Conservation (phyloP, 1,140 invertebrate species). For the Xylocopa sonorina region DNA sequence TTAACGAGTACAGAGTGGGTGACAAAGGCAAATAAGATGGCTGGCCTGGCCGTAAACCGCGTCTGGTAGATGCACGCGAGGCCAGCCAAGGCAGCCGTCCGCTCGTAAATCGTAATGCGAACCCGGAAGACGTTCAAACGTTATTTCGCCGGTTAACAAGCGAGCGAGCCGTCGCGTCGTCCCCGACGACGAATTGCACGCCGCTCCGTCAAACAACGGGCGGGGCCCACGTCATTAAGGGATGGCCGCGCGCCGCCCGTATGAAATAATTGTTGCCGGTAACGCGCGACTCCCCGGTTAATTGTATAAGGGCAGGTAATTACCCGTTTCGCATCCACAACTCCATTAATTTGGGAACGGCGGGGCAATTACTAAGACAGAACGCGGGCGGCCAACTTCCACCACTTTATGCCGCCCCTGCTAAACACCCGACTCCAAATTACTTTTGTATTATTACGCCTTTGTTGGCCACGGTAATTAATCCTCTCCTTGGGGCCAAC, state of each 20-base stretch:
- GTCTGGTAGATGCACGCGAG: slow-evolving; percentile 19
- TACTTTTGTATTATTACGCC: slow-evolving; percentile 44
- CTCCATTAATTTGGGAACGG: slow-evolving; percentile 58
- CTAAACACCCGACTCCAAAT: slow-evolving; percentile 53
- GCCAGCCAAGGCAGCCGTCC: not conserved
- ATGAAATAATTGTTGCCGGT: slow-evolving; percentile 40
- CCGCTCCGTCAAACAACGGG: not conserved
- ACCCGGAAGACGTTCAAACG: slow-evolving; percentile 32
- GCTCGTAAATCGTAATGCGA: slow-evolving; percentile 2
- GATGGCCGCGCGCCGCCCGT: slow-evolving; percentile 4
- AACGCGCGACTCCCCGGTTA: slow-evolving; percentile 45
- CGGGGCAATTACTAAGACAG: slow-evolving; percentile 56
- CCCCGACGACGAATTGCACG: slow-evolving; percentile 4
- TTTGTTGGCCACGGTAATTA: slow-evolving; percentile 37
- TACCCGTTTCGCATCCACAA: slow-evolving; percentile 45
- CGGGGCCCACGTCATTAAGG: slow-evolving; percentile 6
- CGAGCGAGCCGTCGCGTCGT: not conserved
- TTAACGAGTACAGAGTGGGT: slow-evolving; percentile 1
- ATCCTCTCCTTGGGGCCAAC: slow-evolving; percentile 24
- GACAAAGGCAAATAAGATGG: not conserved
- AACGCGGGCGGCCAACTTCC: slow-evolving; percentile 38
- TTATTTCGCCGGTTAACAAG: slow-evolving; percentile 26
- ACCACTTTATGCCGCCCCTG: slow-evolving; percentile 37
- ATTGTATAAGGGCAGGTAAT: slow-evolving; percentile 45
- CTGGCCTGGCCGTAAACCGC: not conserved